These are phyloP conservation scores for Helicolenus hilgendorfi DNA, from an alignment of 2,797 vertebrate species.

Conservation along the genomic window DNA sequence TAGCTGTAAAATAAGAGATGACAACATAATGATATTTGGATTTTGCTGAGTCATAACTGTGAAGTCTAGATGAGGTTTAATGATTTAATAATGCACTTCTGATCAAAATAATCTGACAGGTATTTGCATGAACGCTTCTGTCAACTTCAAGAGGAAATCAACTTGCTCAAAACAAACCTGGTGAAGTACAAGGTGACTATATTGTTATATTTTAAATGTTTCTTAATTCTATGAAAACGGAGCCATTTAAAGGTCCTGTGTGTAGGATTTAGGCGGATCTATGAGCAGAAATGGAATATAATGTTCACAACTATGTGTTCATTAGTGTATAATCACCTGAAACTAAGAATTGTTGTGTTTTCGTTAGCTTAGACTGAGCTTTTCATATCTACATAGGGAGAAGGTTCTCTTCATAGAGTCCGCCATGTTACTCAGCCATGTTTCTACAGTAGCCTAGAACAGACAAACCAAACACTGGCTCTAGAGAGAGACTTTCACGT, in stretches of 20 bases:
- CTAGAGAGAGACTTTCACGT: no score
- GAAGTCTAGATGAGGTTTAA: not conserved
- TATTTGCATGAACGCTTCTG: slow-evolving; percentile 97
- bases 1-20: not conserved
- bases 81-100: not conserved
- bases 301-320: no score
- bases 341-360: no score
- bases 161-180: slow-evolving; percentile 95
- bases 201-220: not conserved
- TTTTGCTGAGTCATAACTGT: not conserved
- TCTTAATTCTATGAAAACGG: not conserved
- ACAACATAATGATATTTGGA: not conserved
- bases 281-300: no score
- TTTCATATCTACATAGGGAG: no score
- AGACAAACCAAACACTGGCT: no score
- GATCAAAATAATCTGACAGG: slow-evolving; percentile 81
- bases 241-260: not conserved
- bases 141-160: slow-evolving; percentile 96
- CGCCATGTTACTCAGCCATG: no score
- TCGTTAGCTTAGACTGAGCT: no score
- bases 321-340: no score
- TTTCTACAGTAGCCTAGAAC: no score
- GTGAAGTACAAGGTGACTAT: slow-evolving; percentile 96
- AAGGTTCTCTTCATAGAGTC: fast-evolving
- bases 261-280: no score